Base-by-base conservation (phyloP, 1,140 invertebrate species). In the Conus ventricosus region DNA sequence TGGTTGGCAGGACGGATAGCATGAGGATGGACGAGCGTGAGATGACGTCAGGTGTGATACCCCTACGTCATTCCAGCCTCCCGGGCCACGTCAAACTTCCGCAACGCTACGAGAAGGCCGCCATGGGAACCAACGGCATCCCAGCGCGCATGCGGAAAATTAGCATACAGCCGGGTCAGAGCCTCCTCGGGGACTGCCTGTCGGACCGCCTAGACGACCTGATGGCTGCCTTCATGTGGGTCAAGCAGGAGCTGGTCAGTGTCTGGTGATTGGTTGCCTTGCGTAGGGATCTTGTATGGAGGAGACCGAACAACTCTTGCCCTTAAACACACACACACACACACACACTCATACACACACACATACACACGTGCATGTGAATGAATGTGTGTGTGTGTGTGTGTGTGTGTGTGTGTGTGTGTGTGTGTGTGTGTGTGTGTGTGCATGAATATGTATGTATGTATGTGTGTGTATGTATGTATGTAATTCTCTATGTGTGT, bases 191-290 rank as follows among this genome's bases (percentile, higher is more conserved):
- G 2, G 88, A 91, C n/a, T 76, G 83, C 4, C 80, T 39, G 39
- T 39, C 39, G 39, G 39, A 39, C 39, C 39, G 39, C 39, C 39
- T 39, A 3, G 39, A 39, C 39, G 39, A 93, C 84, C 84, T 93
- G 20, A 87, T 89, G 63, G 84, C 85, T 20, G 92, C 92, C 51
- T 88, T 93, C 76, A 85, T 89, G 78, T 93, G 92, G 92, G 85
- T 93, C 53, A 91, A 90, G 87, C 91, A 93, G 75, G 92, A 93
- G 76, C 76, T 93, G 88, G 91, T 93, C 55, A 90, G 90, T 85
- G 39, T 39, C 39, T 39, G 39, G 39, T 39, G 39, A 39, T 39
- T 39, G 39, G 39, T 39, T 3, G 39, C 39, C 39, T 39, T 39
- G 39, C 39, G 39, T 39, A 39, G 39, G 39, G 39, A 39, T 39